Conservation (phyloP, 2,888 invertebrate genomes). For the Drosophila borealis region DNA sequence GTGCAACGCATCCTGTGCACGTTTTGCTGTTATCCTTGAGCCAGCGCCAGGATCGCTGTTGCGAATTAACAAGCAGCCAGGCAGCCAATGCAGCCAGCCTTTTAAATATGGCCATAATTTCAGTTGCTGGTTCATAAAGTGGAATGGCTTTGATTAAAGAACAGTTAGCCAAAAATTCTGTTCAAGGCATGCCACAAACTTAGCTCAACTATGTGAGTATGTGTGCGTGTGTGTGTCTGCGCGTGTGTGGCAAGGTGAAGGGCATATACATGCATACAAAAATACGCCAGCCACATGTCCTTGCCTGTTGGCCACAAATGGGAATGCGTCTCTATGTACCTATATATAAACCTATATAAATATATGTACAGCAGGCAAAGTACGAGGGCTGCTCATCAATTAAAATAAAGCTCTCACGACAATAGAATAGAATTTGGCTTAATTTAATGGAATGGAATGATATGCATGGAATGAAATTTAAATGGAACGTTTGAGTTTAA, state of each 20-base stretch:
- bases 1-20: constrained; percentile 42
- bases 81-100: constrained; percentile 1
- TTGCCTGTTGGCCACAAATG: constrained; percentile 41
- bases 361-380: background rate
- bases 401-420: background rate
- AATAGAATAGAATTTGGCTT: background rate
- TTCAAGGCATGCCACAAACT: constrained; percentile 19
- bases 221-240: constrained; percentile 15
- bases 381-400: constrained; percentile 33
- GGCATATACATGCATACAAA: constrained; percentile 35
- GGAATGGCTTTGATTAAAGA: constrained; percentile 57
- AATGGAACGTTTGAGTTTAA: too few relatives aligned
- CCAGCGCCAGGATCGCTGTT: constrained; percentile 24
- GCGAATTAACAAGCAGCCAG: constrained; percentile 32
- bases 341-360: constrained; percentile 12
- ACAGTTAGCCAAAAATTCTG: constrained; percentile 36
- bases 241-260: constrained; percentile 60
- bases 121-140: constrained; percentile 14
- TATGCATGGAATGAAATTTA: too few relatives aligned
- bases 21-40: constrained; percentile 26
- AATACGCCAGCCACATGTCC: constrained; percentile 50
- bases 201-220: constrained; percentile 30
- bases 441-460: background rate
- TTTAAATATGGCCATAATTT: constrained; percentile 32
- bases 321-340: constrained; percentile 28